Base-by-base conservation (phyloP, 2,113 vertebrate genomes). In the Hemibagrus wyckioides region DNA sequence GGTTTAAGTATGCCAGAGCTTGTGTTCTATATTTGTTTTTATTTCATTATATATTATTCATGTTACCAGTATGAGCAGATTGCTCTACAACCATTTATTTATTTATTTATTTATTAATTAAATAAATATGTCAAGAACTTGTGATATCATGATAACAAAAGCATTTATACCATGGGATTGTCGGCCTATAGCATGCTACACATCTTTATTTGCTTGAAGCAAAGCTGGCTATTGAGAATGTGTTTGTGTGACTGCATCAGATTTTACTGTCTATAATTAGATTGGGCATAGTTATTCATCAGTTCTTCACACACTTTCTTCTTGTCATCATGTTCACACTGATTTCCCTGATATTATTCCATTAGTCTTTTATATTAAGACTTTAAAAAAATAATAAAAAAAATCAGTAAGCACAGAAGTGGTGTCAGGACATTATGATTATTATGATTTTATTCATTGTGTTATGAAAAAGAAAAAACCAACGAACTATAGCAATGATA, bases 151-250 rank as follows among this genome's bases (percentile, higher is more conserved):
- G 39, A 14, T 63, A 44, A 61, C 8, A 1, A 30, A 52, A 52
- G 48, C 28, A 33, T 69, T 33, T 17, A 30, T 48, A 8, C 15
- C 28, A 30, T 21, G 7, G 19, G n/a, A 67, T 83, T 67, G 3
- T 83, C 28, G 33, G 41, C 10, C 4, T 52, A 23, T 50, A 67
- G 23, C 25, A 65, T 50, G 11, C 41, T 50, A 23, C 57, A 30
- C 7, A 69, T 69, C 39, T 67, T 48, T 67, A 33, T 63, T 83
- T 52, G 63, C 82, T 48, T 52, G 41, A 83, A 83, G 48, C 61
- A 36, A 67, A 52, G 8, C 28, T 48, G 15, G 2, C 17, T 82
- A n/a, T 69, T 59, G 36, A 61, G 28, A 30, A 83, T 65, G 33
- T n/a, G 23, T 75, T 71, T 61, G 71, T 61, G 54, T 48, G 54